A percentile compares a stretch with the other conserved stretches of the same genome.
Conservation (phyloP, 2,113 vertebrate genomes). For the Polypterus bichir region DNA sequence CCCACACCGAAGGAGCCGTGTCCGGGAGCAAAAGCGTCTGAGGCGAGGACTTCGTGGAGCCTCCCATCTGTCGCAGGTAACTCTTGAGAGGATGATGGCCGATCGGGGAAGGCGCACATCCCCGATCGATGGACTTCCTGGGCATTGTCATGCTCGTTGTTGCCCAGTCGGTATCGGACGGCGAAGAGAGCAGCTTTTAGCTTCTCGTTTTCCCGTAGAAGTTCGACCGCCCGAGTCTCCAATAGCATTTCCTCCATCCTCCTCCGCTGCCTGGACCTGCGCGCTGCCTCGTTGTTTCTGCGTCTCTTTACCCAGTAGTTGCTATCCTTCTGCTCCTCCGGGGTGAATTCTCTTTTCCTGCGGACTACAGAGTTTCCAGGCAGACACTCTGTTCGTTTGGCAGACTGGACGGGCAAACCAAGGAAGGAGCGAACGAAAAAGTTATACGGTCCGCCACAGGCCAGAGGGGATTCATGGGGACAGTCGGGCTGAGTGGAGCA, state of each 20-base stretch:
- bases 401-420: constrained; percentile 3
- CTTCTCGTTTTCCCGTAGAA: constrained; percentile 34
- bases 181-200: constrained; percentile 29
- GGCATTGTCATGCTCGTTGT: no score
- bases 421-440: constrained; percentile 14
- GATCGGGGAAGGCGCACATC: neutral
- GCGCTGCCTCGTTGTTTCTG: constrained; percentile 40
- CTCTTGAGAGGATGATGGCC: neutral
- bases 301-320: constrained; percentile 36
- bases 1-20: neutral
- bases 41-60: neutral
- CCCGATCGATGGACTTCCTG: neutral
- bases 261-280: constrained; percentile 35
- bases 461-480: neutral
- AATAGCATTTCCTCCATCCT: constrained; percentile 30
- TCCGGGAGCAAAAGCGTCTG: neutral
- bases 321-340: constrained; percentile 28
- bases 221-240: constrained; percentile 28
- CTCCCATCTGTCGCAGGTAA: neutral
- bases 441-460: neutral
- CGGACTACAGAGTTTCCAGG: constrained; percentile 8
- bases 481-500: no score
- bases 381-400: neutral
- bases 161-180: constrained; percentile 10
- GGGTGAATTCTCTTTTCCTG: constrained; percentile 29